Conservation (phyloP, 37 sponge, comb jelly and placozoan species). For the Mnemiopsis leidyi region DNA sequence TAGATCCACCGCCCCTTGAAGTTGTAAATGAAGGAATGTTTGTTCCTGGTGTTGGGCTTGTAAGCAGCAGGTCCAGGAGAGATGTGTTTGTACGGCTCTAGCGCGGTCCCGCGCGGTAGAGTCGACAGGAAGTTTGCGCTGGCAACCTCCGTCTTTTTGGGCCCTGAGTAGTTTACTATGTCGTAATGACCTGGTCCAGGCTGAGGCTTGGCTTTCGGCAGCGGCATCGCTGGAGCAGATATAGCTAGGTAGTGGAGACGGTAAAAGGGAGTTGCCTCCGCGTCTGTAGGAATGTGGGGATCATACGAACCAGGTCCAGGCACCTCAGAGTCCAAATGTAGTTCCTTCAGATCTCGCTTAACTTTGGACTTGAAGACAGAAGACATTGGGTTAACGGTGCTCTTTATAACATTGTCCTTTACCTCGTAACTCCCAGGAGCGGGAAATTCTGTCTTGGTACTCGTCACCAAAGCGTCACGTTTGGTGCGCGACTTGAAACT, state of each 20-base stretch:
- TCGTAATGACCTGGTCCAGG: conserved; percentile 94
- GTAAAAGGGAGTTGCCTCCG: conserved; percentile 55
- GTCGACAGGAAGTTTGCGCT: conserved; percentile 59
- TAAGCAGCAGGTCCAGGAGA: conserved; percentile 56
- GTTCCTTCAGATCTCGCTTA: conserved; percentile 54
- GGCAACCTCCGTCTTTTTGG: background rate
- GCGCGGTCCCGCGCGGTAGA: conserved; percentile 38
- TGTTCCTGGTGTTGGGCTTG: background rate
- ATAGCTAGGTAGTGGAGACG: conserved; percentile 77
- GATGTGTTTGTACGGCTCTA: conserved; percentile 52
- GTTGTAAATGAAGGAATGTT: conserved; percentile 61
- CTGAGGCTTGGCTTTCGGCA: conserved; percentile 75
- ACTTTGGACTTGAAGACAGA: conserved; percentile 77
- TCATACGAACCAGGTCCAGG: conserved; percentile 84
- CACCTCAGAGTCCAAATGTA: conserved; percentile 56
- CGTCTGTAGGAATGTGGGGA: conserved; percentile 20
- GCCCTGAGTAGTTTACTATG: conserved; percentile 57
- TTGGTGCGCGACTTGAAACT: conserved; percentile 10
- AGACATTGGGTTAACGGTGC: conserved; percentile 55
- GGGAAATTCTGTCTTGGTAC: conserved; percentile 18
- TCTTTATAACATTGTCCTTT: conserved; percentile 69
- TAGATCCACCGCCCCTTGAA: conserved; percentile 63
- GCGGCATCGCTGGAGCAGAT: conserved; percentile 91
- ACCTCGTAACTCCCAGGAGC: conserved; percentile 78
- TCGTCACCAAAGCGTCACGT: background rate